These are phyloP conservation scores for Amblyraja radiata DNA, from an alignment of 2,797 vertebrate genomes.

Conservation along the genomic window DNA sequence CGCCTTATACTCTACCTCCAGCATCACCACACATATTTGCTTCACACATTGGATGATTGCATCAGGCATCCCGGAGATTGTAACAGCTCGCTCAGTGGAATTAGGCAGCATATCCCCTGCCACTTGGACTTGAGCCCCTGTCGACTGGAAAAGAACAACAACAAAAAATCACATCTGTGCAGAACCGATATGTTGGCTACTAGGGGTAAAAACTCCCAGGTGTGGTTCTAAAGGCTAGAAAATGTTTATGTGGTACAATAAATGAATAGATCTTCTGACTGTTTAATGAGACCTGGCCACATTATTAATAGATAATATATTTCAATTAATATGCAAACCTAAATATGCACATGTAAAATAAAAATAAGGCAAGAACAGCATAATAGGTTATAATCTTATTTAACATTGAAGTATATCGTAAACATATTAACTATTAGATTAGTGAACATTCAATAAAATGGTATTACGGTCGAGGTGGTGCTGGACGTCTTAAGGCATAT, in stretches of 20 bases:
- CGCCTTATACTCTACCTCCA: constrained; percentile 77
- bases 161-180: neutral
- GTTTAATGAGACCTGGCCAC: neutral
- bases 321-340: neutral
- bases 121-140: constrained; percentile 95
- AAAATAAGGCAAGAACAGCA: neutral
- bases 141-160: constrained; percentile 65
- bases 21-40: constrained; percentile 97
- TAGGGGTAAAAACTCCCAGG: neutral
- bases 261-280: neutral
- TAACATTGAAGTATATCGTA: neutral
- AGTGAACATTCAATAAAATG: neutral
- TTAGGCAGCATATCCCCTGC: constrained; percentile 96
- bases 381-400: neutral
- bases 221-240: neutral
- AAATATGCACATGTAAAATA: neutral
- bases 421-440: neutral
- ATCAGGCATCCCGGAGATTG: constrained; percentile 92
- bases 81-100: constrained; percentile 93
- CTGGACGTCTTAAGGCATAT: no score
- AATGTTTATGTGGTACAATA: neutral
- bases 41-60: constrained; percentile 98
- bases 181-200: neutral
- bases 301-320: neutral
- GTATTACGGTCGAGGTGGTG: no score